These are phyloP conservation scores for Pluvianellus socialis DNA, from an alignment of 2,113 vertebrate genomes.

Conservation along the genomic window DNA sequence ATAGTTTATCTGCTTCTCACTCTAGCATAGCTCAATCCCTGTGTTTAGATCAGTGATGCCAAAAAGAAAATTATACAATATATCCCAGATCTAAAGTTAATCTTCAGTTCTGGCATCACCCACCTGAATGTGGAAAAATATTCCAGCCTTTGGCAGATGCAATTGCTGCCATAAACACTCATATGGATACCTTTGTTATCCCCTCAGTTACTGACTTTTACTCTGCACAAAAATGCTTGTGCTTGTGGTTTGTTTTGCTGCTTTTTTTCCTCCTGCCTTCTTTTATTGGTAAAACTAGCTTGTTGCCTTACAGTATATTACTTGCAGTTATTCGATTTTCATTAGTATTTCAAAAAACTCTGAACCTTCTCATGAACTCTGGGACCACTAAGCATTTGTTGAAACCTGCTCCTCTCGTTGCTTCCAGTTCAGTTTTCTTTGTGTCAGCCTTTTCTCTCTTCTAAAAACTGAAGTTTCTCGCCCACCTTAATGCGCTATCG, in stretches of 20 bases:
- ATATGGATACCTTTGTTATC: background rate
- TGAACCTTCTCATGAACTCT: background rate
- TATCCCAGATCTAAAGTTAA: background rate
- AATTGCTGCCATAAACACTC: background rate
- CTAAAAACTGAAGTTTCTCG: background rate
- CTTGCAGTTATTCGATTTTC: background rate
- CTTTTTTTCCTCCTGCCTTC: background rate
- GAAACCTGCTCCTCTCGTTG: background rate
- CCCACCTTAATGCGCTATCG: background rate
- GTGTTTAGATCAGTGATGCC: background rate
- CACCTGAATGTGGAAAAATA: background rate
- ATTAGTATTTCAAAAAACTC: background rate
- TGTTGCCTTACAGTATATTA: background rate
- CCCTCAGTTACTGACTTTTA: background rate
- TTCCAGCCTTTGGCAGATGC: background rate
- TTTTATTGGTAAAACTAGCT: background rate
- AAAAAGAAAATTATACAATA: background rate
- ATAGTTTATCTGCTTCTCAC: constrained; percentile 22
- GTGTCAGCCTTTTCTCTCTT: background rate
- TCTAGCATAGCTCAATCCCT: background rate
- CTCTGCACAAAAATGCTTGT: background rate
- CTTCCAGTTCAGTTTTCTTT: background rate
- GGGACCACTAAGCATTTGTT: background rate
- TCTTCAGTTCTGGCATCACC: background rate
- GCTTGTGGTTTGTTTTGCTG: background rate